These are phyloP conservation scores for Rhagophthalmus giganteus DNA, from an alignment of 2,888 invertebrate genomes.

Conservation along the genomic window DNA sequence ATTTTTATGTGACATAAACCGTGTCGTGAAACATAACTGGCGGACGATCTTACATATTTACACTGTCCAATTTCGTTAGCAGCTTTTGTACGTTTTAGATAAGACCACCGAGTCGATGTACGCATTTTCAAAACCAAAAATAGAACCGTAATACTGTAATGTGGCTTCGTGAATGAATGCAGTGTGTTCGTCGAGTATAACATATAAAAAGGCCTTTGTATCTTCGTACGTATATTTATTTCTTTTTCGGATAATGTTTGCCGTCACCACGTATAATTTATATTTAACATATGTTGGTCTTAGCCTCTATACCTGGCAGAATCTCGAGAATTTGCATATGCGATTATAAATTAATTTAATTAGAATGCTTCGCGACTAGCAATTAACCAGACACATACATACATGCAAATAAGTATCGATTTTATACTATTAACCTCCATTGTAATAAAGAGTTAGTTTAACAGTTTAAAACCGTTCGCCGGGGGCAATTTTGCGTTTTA, in stretches of 20 bases:
- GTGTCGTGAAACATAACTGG: too few relatives aligned
- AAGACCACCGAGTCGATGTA: constrained; percentile 19
- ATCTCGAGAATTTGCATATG: background rate
- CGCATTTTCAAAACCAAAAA: constrained; percentile 19
- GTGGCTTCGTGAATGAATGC: constrained; percentile 23
- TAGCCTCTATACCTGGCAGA: background rate
- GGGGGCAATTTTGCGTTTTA: background rate
- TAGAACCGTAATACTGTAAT: constrained; percentile 22
- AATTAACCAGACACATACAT: background rate
- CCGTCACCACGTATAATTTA: constrained; percentile 9
- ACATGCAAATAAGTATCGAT: background rate
- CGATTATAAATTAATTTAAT: background rate
- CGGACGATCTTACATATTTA: too few relatives aligned
- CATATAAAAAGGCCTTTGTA: constrained; percentile 14
- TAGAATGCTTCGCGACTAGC: background rate
- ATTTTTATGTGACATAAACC: too few relatives aligned
- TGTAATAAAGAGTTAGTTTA: background rate
- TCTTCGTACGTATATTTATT: constrained; percentile 5
- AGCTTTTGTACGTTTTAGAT: constrained; percentile 16
- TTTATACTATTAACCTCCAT: background rate
- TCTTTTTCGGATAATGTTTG: constrained; percentile 1
- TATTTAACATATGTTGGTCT: constrained; percentile 5
- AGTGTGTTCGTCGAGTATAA: constrained; percentile 14
- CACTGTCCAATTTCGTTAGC: constrained; percentile 9
- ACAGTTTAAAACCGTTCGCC: background rate